Conservation (phyloP, 2,113 vertebrate genomes). For the Prionailurus bengalensis region DNA sequence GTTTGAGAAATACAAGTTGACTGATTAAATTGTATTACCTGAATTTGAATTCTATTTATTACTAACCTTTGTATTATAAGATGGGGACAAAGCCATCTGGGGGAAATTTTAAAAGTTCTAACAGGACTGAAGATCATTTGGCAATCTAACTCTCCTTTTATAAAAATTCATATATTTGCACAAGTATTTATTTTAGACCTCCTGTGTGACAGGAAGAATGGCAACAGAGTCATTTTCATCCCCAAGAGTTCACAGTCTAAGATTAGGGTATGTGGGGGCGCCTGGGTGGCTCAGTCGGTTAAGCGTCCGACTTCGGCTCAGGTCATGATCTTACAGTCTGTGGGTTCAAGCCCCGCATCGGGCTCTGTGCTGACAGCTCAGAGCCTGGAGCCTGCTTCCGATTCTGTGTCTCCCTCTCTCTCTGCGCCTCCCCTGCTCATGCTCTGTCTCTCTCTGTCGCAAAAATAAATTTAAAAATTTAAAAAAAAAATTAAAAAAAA, state of each 20-base stretch:
- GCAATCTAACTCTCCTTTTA: not conserved
- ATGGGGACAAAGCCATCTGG: not conserved
- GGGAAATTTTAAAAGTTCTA: constrained; percentile 15
- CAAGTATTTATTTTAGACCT: not conserved
- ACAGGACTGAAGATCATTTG: not conserved
- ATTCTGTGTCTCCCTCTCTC: too few species aligned
- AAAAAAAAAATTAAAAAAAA: not conserved
- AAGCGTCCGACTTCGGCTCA: too few species aligned
- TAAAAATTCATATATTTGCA: not conserved
- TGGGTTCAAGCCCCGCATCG: too few species aligned
- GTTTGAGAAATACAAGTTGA: constrained; percentile 30
- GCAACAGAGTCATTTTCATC: not conserved
- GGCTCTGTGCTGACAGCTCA: too few species aligned
- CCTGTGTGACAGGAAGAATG: not conserved
- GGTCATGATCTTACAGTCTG: too few species aligned
- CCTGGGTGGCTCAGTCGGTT: too few species aligned
- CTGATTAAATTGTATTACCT: not conserved
- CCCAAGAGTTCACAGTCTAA: not conserved
- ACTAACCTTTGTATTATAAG: not conserved
- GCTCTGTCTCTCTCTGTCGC: too few species aligned
- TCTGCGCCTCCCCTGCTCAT: too few species aligned
- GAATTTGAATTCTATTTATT: not conserved
- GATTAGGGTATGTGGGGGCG: not conserved
- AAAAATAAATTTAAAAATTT: too few species aligned
- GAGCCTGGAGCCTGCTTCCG: too few species aligned